phyloP scores from a whole-genome alignment of 2,113 vertebrate species.

The Strigops habroptila region DNA sequence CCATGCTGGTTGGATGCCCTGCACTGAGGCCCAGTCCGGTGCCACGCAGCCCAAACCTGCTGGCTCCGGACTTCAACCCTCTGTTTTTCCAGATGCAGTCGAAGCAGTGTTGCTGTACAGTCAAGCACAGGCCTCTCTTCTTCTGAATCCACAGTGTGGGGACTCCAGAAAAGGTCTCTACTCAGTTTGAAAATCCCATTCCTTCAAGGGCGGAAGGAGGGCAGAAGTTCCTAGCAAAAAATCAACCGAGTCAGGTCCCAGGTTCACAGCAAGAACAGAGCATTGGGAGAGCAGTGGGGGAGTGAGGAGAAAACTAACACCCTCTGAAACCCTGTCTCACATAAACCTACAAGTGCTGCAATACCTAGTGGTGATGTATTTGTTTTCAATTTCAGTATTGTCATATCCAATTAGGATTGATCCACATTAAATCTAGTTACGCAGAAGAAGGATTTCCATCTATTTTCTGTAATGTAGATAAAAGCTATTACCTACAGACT shows the following conservation, averaged over 20 bases:
- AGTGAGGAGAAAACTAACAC: neutral
- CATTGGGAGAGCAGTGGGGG: neutral
- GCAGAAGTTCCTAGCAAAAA: neutral
- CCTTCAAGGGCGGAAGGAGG: neutral
- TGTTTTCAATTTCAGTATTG: slow-evolving; percentile 8
- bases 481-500: neutral
- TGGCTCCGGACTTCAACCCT: neutral
- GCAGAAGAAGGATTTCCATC: neutral
- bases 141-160: neutral
- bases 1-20: neutral
- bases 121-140: neutral
- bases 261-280: neutral
- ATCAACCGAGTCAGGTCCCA: neutral
- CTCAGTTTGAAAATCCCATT: neutral
- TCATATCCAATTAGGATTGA: neutral
- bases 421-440: neutral
- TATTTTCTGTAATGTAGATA: neutral
- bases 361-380: neutral
- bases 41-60: rapidly evolving
- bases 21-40: rapidly evolving
- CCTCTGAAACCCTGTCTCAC: neutral
- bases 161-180: neutral
- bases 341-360: neutral
- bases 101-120: neutral
- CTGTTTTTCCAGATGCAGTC: neutral